phyloP scores from a whole-genome alignment of 2,113 vertebrate genomes.

The Pangasianodon gigas region DNA sequence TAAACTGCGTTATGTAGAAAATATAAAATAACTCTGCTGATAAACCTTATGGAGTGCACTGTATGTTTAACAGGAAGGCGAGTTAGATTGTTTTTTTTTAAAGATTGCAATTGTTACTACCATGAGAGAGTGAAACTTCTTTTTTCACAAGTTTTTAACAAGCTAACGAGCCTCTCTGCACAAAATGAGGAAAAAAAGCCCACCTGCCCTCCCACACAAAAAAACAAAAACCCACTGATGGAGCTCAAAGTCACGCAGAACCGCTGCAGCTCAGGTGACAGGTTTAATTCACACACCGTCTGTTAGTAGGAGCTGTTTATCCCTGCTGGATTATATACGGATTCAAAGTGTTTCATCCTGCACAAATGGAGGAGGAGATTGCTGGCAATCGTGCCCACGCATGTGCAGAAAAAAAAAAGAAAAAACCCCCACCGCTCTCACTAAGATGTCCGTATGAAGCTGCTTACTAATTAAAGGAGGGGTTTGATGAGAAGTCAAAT shows the following conservation, averaged over 20 bases:
- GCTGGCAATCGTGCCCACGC: slow-evolving; percentile 34
- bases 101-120: not conserved
- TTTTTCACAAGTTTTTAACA: not conserved
- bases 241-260: slow-evolving; percentile 35
- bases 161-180: not conserved
- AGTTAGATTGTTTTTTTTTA: not conserved
- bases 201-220: slow-evolving; percentile 36
- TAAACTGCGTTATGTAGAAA: not conserved
- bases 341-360: slow-evolving; percentile 38
- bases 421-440: not conserved
- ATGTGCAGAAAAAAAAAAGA: not conserved
- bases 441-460: not conserved
- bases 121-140: not conserved
- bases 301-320: slow-evolving; percentile 41
- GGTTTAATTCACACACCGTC: slow-evolving; percentile 23
- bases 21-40: not conserved
- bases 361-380: slow-evolving; percentile 41
- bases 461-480: not conserved
- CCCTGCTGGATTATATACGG: slow-evolving; percentile 40
- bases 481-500: not conserved
- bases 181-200: not conserved
- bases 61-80: not conserved
- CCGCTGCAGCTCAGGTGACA: slow-evolving; percentile 27
- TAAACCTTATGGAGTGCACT: not conserved
- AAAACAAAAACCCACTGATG: not conserved